Conservation (phyloP, 2,888 invertebrate species). For the Chelonus formosanus region DNA sequence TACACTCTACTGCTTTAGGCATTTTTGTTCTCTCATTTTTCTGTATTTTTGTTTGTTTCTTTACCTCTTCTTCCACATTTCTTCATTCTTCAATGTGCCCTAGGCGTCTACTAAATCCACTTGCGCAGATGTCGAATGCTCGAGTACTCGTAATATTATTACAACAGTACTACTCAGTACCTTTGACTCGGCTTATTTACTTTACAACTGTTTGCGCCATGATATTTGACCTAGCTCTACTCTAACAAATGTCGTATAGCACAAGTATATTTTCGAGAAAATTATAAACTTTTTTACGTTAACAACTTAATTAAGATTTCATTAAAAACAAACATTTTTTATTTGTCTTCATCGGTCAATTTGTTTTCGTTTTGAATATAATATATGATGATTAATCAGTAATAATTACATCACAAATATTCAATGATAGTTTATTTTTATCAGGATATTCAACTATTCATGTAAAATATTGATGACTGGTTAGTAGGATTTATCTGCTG, state of each 20-base stretch:
- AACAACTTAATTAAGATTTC: too few species aligned
- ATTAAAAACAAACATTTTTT: too few species aligned
- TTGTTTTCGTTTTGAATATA: too few species aligned
- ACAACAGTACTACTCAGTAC: conserved; percentile 13
- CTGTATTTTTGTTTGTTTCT: conserved; percentile 4
- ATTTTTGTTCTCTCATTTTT: conserved; percentile 7
- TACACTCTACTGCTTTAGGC: conserved; percentile 19
- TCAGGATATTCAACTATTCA: too few species aligned
- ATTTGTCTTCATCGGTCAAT: too few species aligned
- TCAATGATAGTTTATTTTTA: too few species aligned
- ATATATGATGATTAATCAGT: too few species aligned
- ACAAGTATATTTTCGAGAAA: too few species aligned
- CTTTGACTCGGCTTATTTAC: conserved; percentile 12
- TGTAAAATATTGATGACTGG: too few species aligned
- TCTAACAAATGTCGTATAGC: not conserved
- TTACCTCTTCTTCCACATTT: not conserved
- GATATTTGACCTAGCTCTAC: not conserved
- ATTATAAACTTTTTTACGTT: too few species aligned
- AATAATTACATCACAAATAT: too few species aligned
- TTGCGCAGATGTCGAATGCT: conserved; percentile 19
- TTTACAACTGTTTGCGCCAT: not conserved
- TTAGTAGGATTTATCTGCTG: too few species aligned
- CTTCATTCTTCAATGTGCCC: not conserved
- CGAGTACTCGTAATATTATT: conserved; percentile 20
- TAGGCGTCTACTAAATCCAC: conserved; percentile 19